Conservation (phyloP, 1,140 invertebrate species). For the Gerris buenoi region DNA sequence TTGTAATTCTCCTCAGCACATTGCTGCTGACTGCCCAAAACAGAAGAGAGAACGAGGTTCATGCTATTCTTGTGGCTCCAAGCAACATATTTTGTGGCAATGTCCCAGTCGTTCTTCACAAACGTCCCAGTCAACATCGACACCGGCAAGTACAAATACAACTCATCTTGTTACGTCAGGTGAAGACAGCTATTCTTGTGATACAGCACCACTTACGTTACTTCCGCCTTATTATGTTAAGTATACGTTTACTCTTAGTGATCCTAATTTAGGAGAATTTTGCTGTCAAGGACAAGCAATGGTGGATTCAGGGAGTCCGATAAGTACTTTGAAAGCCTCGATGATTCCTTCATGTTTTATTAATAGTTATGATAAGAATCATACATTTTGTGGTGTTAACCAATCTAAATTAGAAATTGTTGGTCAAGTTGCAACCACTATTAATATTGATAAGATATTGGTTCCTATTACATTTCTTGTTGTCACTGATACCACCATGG, state of each 20-base stretch:
- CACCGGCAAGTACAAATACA: neutral
- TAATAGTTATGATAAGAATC: neutral
- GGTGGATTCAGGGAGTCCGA: neutral
- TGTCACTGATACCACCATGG: neutral
- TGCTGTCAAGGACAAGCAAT: neutral
- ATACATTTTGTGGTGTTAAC: neutral
- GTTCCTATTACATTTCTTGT: conserved; percentile 3
- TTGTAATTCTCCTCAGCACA: neutral
- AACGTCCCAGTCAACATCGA: conserved; percentile 10
- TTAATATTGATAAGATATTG: neutral
- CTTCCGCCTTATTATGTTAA: neutral
- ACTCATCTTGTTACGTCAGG: neutral
- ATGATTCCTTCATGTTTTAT: neutral
- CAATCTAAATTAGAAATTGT: neutral
- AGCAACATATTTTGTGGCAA: neutral
- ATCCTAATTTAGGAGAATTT: neutral
- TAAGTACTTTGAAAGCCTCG: neutral
- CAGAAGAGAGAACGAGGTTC: neutral
- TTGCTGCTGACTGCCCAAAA: neutral
- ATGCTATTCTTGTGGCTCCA: neutral
- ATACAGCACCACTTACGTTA: neutral
- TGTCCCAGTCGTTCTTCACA: neutral
- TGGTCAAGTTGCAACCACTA: neutral
- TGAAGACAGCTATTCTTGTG: too few species aligned
- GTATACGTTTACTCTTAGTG: neutral